Base-by-base conservation (phyloP, 2,888 invertebrate species). In the Pyrrhia umbra region DNA sequence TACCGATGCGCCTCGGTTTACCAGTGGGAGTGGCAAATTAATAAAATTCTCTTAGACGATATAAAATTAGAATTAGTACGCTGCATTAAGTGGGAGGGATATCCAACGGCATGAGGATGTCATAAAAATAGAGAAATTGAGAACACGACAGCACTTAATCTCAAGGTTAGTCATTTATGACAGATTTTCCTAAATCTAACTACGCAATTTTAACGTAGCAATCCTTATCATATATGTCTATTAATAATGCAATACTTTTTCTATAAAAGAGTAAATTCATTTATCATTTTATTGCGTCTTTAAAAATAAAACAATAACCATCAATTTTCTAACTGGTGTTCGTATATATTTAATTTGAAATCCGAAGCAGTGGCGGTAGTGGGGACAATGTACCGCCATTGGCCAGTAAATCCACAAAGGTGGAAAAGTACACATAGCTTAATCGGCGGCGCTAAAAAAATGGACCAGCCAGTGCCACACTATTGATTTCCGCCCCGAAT, bases 81-180 rank as follows among this genome's bases (percentile, higher is more conserved):
- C 18, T 77, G 57, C 55, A 68, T 39, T 50, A 49, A 49, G 77
- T 61, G 58, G 49, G 61, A 55, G 46, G 40, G 46, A 59, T 49
- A 49, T 37, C 25, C 16, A 47, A 58, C 47, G 51, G 47, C 47
- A 59, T 49, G 56, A 45, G 40, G 57, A 59, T 58, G 51, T 43
- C 16, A 42, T 68, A 64, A 61, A 77, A 77, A 73, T 77, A 75
- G 64, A 67, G 13, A 46, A 46, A 73, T 77, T 77, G 64, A 67
- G 13, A 49, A 49, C 49, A 49, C 43, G 39, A 16, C 60, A 63
- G 55, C 49, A 46, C 27, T 25, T 20, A 47, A 51, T 42, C n/a
- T 25, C 68, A 76, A 72, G 73, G 74, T 63, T 51, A 57, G 16
- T 67, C 43, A 58, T 71, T 71, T 76, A 51, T 60, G 72, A 58